A percentile compares a stretch with the other conserved stretches of the same genome.
Evolutionary conservation across 2,888 invertebrate species (phyloP).

Genomic region (Sepiola atlantica): DNA sequence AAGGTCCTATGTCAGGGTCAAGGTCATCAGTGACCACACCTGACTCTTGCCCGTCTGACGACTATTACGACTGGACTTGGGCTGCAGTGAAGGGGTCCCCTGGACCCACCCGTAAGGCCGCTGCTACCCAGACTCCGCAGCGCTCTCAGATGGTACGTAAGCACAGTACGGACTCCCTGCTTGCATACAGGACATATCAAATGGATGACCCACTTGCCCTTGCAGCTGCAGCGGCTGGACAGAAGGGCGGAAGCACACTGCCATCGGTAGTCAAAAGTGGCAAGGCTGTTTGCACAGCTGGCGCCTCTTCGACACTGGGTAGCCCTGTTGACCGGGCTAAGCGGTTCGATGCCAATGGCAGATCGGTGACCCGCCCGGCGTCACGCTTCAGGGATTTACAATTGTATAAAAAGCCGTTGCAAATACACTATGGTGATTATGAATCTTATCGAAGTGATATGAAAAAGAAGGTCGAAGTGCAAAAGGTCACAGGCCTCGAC

Average conservation of each 20-base stretch:
- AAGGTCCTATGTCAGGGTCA: conserved; percentile 33
- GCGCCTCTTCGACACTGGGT: conserved; percentile 62
- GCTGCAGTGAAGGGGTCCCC: conserved; percentile 46
- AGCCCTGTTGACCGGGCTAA: conserved; percentile 57
- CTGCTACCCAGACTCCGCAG: conserved; percentile 55
- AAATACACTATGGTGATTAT: conserved; percentile 73
- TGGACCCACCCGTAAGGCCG: conserved; percentile 49
- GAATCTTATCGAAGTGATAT: conserved; percentile 70
- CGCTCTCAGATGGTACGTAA: conserved; percentile 60
- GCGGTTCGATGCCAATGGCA: conserved; percentile 61
- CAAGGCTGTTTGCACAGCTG: conserved; percentile 52
- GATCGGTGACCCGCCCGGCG: conserved; percentile 59
- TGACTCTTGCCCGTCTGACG: conserved; percentile 45
- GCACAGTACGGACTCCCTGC: conserved; percentile 66
- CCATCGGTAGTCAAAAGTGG: conserved; percentile 47
- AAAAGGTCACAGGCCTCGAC: conserved; percentile 62
- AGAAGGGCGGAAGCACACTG: conserved; percentile 50
- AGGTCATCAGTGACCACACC: conserved; percentile 47
- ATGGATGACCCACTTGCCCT: conserved; percentile 56
- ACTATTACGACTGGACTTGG: conserved; percentile 48
- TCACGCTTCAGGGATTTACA: conserved; percentile 68
- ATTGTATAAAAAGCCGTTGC: conserved; percentile 71
- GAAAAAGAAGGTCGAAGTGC: conserved; percentile 63
- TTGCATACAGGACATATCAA: conserved; percentile 68
- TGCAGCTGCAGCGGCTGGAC: conserved; percentile 32